Evolutionary conservation across 2,113 vertebrate genomes (phyloP).

Genomic region (Cinclus mexicanus): DNA sequence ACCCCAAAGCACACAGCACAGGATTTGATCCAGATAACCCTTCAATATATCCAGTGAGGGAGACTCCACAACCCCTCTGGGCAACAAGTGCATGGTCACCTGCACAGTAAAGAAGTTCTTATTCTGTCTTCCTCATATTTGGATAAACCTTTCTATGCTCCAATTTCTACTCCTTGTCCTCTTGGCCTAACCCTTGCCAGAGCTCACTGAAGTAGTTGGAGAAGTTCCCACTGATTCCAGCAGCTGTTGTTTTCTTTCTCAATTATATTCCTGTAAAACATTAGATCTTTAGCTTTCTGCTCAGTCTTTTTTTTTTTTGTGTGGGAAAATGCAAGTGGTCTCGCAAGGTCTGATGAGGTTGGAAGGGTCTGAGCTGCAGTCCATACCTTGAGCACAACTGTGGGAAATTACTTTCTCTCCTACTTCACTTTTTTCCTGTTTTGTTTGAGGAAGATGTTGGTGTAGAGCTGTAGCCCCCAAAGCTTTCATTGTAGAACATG

Average conservation of each 20-base stretch:
- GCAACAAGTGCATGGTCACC: background rate
- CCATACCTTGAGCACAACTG: background rate
- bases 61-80: background rate
- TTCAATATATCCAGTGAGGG: background rate
- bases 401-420: background rate
- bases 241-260: background rate
- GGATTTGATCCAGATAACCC: background rate
- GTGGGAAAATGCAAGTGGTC: background rate
- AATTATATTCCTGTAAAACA: background rate
- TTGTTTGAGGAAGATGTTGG: background rate
- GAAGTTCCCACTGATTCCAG: background rate
- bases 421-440: background rate
- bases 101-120: background rate
- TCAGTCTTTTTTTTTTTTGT: background rate
- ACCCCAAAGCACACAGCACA: background rate
- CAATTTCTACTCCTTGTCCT: background rate
- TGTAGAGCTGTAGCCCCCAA: background rate
- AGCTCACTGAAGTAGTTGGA: background rate
- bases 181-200: background rate
- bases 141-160: background rate
- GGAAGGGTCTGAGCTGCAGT: background rate
- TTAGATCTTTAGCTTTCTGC: background rate
- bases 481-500: background rate
- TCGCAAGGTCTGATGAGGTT: background rate
- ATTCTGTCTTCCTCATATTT: background rate